Evolutionary conservation across 2,888 invertebrate genomes (phyloP), one percentile per base, ranked within the genome.

Genomic region (Bellardia bayeri): DNA sequence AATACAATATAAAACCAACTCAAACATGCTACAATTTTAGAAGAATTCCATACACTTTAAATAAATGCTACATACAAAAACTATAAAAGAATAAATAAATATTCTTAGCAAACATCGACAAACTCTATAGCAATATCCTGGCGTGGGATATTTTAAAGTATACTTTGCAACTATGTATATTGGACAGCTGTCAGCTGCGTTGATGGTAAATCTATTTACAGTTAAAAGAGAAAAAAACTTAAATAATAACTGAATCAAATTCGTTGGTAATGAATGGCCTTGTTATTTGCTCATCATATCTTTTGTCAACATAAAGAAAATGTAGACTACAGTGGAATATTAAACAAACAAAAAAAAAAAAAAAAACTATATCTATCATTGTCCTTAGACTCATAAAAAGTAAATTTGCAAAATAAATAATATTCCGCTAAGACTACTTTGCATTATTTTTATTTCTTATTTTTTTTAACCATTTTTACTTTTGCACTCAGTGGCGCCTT

Each of bases 401-500:
- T 72, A 61, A 23, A 76, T 33, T 58, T 78, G 11, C 13, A 16
- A 5, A 54, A 64, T 40, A 82, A 74, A 82, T 69, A 68, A 75
- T 82, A 74, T 82, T 66, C 51, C 45, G 33, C 64, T 33, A 69
- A 71, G 37, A 51, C n/a, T 74, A 74, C 33, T 74, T 82, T 16
- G 30, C 76, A 63, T 51, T 56, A 40, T 66, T 51, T 68, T 74
- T 81, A 11, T 33, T 49, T 33, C 42, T 5, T 63, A 56, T 45
- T 58, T 13, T 49, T 56, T 56, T 56, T 16, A 37, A 9, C n/a
- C 54, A n/a, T 49, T 64, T 64, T 11, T 16, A 66, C 11, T 64
- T 72, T 69, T 56, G 13, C 54, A 74, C 75, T 79, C 63, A 64
- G 54, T 76, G 81, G 81, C 85, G 86, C 79, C 82, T 69, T 75